These are phyloP conservation scores for Cephus cinctus DNA, from an alignment of 1,140 invertebrate genomes.

Conservation along the genomic window DNA sequence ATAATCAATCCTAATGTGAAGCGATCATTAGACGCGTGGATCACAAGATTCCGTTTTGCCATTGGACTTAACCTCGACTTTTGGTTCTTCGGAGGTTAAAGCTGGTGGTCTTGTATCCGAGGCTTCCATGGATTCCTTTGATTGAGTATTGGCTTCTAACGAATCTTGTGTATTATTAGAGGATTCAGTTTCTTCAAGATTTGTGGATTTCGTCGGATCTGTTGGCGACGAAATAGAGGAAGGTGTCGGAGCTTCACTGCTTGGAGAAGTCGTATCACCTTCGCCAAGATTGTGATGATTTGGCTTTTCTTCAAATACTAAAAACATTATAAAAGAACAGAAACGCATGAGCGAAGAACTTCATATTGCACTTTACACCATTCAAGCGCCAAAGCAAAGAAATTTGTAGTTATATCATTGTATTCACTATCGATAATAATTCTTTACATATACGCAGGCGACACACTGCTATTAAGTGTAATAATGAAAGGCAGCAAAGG, in stretches of 20 bases:
- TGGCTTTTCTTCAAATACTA: conserved; percentile 69
- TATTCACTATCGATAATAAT: too few relatives aligned
- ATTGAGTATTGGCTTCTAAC: conserved; percentile 22
- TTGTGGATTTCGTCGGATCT: conserved; percentile 46
- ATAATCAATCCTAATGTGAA: conserved; percentile 31
- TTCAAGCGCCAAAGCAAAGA: too few relatives aligned
- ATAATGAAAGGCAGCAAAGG: too few relatives aligned
- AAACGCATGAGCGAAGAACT: too few relatives aligned
- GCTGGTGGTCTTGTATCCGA: conserved; percentile 39
- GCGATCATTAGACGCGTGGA: conserved; percentile 41
- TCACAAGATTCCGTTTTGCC: conserved; percentile 33
- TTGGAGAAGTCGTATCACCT: conserved; percentile 30
- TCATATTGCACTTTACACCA: too few relatives aligned
- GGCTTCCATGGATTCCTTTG: conserved; percentile 30
- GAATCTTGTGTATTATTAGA: conserved; percentile 38
- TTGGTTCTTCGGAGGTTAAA: conserved; percentile 25
- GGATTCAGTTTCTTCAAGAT: conserved; percentile 43
- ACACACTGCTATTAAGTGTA: too few relatives aligned
- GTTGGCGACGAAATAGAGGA: conserved; percentile 49
- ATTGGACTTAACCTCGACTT: conserved; percentile 33
- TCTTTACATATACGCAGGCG: too few relatives aligned
- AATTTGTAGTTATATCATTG: too few relatives aligned
- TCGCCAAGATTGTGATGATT: conserved; percentile 37
- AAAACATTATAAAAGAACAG: conserved; percentile 28
- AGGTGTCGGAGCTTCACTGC: conserved; percentile 39